These are phyloP conservation scores for Chlamydotis undulata DNA, from an alignment of 2,113 vertebrate genomes.

Conservation along the genomic window DNA sequence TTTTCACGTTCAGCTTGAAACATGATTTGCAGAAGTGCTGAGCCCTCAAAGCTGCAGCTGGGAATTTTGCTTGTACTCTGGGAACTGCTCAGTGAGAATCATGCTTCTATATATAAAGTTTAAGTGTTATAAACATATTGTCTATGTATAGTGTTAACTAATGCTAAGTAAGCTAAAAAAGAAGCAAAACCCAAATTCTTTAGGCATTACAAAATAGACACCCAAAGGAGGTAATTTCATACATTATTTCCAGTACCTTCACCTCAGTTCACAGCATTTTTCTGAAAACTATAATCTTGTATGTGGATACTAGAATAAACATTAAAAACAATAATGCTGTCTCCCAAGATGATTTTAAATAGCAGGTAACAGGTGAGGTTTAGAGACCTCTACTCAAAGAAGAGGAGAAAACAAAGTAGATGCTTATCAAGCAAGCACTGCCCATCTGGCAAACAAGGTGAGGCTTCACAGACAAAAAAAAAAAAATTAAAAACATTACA, in stretches of 20 bases:
- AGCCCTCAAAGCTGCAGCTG: slow-evolving; percentile 25
- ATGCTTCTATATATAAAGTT: background rate
- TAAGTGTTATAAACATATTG: background rate
- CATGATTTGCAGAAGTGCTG: background rate
- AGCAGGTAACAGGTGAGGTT: background rate
- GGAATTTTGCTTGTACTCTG: background rate
- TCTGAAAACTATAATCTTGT: background rate
- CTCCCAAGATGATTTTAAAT: background rate
- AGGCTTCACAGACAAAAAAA: background rate
- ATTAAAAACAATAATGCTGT: background rate
- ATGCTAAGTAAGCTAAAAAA: background rate
- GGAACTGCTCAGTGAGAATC: background rate
- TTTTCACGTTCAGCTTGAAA: background rate
- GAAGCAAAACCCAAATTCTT: background rate
- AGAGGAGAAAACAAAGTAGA: background rate
- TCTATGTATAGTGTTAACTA: background rate
- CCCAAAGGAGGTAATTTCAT: background rate
- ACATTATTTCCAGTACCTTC: background rate
- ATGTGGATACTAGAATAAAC: background rate
- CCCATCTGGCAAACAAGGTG: background rate
- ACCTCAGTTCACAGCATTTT: background rate
- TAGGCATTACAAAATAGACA: background rate
- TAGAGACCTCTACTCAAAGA: background rate
- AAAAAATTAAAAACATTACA: background rate
- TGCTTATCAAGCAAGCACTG: background rate